Conservation (phyloP, 2,888 invertebrate species). For the Megastigmus dorsalis region DNA sequence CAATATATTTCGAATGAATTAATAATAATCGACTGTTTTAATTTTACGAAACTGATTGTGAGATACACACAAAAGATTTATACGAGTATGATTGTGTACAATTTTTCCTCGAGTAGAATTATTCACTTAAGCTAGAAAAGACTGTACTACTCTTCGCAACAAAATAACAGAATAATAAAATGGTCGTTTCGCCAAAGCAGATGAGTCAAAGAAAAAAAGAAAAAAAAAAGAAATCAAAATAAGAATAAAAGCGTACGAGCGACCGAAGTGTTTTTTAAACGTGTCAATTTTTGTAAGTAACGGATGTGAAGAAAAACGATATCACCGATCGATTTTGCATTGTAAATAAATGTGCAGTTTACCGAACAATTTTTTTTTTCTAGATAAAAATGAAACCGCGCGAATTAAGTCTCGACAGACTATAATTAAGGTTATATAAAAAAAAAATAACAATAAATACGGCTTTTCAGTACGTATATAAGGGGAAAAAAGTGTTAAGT, state of each 20-base stretch:
- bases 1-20: too few species aligned
- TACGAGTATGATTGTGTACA: background rate
- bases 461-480: background rate
- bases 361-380: background rate
- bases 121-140: constrained; percentile 21
- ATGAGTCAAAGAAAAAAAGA: constrained; percentile 51
- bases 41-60: too few species aligned
- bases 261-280: constrained; percentile 10
- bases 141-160: constrained; percentile 7
- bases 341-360: constrained; percentile 49
- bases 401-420: constrained; percentile 53
- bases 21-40: too few species aligned
- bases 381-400: constrained; percentile 30
- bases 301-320: background rate
- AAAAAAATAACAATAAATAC: background rate
- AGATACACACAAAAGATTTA: too few species aligned
- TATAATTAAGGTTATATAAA: constrained; percentile 44
- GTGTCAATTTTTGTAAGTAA: constrained; percentile 15
- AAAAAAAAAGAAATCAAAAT: constrained; percentile 26
- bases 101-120: constrained; percentile 5
- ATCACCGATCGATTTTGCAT: constrained; percentile 42
- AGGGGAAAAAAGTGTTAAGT: constrained; percentile 14
- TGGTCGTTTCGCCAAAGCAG: constrained; percentile 26
- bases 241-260: background rate
- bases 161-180: constrained; percentile 1